phyloP scores from a whole-genome alignment of 2,797 vertebrate genomes.

The Sphaeramia orbicularis region DNA sequence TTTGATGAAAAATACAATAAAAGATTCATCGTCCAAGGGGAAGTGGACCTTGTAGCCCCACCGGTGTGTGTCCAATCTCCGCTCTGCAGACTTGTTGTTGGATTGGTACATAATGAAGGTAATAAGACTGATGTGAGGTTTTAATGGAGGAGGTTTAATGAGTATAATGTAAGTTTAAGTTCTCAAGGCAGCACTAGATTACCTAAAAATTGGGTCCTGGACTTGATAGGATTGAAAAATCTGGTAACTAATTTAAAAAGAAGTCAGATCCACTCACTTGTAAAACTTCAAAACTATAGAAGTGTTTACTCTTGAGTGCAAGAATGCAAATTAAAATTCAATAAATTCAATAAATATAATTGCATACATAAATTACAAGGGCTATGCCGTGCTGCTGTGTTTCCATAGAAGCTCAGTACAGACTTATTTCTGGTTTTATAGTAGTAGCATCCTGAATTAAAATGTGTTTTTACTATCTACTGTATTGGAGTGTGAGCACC shows the following conservation, averaged over 20 bases:
- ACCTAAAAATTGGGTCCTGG: conserved; percentile 11
- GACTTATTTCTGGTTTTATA: no score
- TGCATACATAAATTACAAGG: no score
- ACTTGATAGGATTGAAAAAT: conserved; percentile 29
- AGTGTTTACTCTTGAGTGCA: background rate
- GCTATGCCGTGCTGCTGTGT: no score
- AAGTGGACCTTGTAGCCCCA: background rate
- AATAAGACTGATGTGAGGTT: conserved; percentile 27
- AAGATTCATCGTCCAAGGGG: background rate
- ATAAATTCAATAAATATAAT: no score
- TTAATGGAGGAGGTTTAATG: conserved; percentile 44
- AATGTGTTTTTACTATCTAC: no score
- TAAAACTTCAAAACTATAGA: background rate
- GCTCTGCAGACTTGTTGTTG: conserved; percentile 4
- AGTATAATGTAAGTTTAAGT: conserved; percentile 10
- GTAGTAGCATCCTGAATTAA: no score
- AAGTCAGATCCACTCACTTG: background rate
- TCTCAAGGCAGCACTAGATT: conserved; percentile 23
- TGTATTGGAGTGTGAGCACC: no score
- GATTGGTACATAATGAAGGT: conserved; percentile 21
- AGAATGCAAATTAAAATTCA: no score
- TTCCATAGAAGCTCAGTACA: no score
- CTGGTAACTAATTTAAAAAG: background rate
- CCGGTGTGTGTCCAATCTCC: background rate
- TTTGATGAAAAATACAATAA: no score